Percentiles rank a stretch among this genome's conserved stretches.
Conservation (phyloP, 2,797 vertebrate species). For the Galaxias olidus region DNA sequence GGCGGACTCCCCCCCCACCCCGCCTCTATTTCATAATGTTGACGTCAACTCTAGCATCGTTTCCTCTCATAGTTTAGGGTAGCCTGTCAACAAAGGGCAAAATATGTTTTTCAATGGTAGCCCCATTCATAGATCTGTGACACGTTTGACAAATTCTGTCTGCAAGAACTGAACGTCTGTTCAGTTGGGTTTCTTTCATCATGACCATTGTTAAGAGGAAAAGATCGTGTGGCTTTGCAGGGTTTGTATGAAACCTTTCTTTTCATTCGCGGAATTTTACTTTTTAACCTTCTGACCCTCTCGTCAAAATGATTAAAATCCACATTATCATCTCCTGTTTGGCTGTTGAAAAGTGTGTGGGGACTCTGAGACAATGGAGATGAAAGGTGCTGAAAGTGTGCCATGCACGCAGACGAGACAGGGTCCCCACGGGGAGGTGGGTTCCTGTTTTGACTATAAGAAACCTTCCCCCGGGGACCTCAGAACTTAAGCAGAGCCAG, state of each 20-base stretch:
- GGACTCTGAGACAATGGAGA: slow-evolving; percentile 51
- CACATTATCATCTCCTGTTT: slow-evolving; percentile 12
- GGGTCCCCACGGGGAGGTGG: slow-evolving; percentile 66
- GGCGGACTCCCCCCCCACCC: slow-evolving; percentile 59
- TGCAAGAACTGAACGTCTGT: too few relatives aligned
- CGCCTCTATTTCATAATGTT: slow-evolving; percentile 61
- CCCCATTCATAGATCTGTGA: too few relatives aligned
- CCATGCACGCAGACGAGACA: slow-evolving; percentile 64
- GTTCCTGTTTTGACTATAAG: slow-evolving; percentile 76
- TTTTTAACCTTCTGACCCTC: slow-evolving; percentile 45
- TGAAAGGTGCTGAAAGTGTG: slow-evolving; percentile 67
- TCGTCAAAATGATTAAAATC: slow-evolving; percentile 21
- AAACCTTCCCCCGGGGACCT: slow-evolving; percentile 66
- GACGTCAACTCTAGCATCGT: slow-evolving; percentile 73
- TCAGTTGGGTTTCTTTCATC: too few relatives aligned
- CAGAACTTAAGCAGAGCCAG: slow-evolving; percentile 69
- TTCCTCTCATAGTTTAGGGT: slow-evolving; percentile 72
- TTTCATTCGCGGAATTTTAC: slow-evolving; percentile 35
- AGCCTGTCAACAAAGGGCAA: slow-evolving; percentile 53
- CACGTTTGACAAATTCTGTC: too few relatives aligned
- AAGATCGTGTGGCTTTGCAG: slow-evolving; percentile 20
- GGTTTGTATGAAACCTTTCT: slow-evolving; percentile 18
- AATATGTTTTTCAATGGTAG: slow-evolving; percentile 58
- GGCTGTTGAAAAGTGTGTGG: slow-evolving; percentile 37
- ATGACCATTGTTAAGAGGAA: slow-evolving; percentile 30